Conservation (phyloP, 2,113 vertebrate species). For the Typhlomys cinereus region DNA sequence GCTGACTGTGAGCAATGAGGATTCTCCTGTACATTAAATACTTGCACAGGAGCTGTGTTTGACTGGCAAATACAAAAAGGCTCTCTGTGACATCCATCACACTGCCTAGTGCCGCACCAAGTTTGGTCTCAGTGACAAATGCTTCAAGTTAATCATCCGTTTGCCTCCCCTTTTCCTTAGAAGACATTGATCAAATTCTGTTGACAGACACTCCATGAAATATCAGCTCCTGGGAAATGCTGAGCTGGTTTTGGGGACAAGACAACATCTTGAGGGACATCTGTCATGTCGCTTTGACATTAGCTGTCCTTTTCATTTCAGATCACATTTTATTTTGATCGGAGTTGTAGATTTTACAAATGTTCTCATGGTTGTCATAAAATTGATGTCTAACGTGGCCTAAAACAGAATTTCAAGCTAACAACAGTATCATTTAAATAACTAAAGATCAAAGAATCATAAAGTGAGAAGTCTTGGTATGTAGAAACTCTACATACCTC, state of each 20-base stretch:
- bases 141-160: conserved; percentile 43
- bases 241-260: conserved; percentile 64
- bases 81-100: conserved; percentile 61
- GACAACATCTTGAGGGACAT: conserved; percentile 23
- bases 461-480: background rate
- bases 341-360: conserved; percentile 35
- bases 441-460: background rate
- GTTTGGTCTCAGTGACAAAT: conserved; percentile 58
- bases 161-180: conserved; percentile 62
- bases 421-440: background rate
- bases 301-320: conserved; percentile 55
- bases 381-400: background rate
- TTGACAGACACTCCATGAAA: conserved; percentile 55
- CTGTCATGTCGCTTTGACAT: conserved; percentile 56
- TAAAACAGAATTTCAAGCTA: background rate
- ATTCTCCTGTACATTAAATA: conserved; percentile 50
- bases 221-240: conserved; percentile 50
- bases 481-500: background rate
- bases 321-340: background rate
- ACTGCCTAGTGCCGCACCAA: background rate
- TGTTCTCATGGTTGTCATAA: background rate
- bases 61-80: conserved; percentile 63
- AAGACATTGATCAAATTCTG: conserved; percentile 63
- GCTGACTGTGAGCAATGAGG: conserved; percentile 47
- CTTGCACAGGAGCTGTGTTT: conserved; percentile 30